Percentiles rank a stretch among this genome's conserved stretches.
Evolutionary conservation across 2,113 vertebrate species (phyloP).

Genomic region (Anarhynchus alexandrinus): DNA sequence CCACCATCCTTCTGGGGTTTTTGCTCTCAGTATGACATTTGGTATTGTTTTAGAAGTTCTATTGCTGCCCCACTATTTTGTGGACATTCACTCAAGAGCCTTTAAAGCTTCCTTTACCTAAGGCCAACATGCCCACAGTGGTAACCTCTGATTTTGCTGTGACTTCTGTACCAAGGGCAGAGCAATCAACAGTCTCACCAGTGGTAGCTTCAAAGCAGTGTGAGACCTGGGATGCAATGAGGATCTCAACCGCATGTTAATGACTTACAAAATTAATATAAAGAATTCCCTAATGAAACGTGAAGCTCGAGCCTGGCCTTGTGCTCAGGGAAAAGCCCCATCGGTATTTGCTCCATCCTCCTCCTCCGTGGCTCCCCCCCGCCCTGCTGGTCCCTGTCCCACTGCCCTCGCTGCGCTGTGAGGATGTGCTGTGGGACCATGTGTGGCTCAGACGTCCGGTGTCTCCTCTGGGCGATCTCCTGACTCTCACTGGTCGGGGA

Average conservation of each 20-base stretch:
- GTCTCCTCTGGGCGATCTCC: background rate
- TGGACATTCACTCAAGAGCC: background rate
- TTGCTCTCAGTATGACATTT: background rate
- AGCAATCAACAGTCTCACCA: background rate
- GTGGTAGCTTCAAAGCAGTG: background rate
- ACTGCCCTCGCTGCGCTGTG: fast-evolving
- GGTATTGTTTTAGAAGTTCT: background rate
- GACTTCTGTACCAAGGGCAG: background rate
- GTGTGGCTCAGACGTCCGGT: fast-evolving
- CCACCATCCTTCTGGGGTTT: background rate
- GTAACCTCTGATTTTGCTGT: background rate
- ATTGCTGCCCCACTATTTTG: background rate
- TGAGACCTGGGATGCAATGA: background rate
- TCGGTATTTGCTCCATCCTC: background rate
- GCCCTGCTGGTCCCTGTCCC: fast-evolving
- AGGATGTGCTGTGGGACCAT: fast-evolving
- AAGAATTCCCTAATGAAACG: background rate
- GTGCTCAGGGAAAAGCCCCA: background rate
- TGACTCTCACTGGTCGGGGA: fast-evolving
- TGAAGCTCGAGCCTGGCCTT: background rate
- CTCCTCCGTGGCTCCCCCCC: background rate
- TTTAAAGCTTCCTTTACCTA: background rate
- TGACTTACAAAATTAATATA: background rate
- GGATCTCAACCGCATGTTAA: background rate
- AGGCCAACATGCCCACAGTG: fast-evolving